These are phyloP conservation scores for Cephalopterus ornatus DNA, from an alignment of 2,113 vertebrate genomes.

Conservation along the genomic window DNA sequence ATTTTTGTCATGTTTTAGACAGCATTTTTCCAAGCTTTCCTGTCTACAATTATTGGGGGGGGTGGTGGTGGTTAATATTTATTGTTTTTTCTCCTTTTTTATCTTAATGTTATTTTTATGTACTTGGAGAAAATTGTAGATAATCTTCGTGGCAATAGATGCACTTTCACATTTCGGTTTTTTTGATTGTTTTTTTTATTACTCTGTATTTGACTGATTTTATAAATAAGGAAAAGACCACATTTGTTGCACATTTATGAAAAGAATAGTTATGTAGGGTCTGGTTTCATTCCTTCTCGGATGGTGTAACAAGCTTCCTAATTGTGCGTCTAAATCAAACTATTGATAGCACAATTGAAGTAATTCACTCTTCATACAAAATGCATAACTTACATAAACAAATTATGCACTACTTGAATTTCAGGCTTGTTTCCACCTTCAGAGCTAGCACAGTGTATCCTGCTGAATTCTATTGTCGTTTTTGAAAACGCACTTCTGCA, in stretches of 20 bases:
- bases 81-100: neutral
- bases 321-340: neutral
- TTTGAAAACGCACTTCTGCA: neutral
- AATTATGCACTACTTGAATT: neutral
- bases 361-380: neutral
- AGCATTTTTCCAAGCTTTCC: neutral
- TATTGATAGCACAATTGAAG: neutral
- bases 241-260: neutral
- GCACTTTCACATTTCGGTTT: accelerated
- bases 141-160: neutral
- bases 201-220: neutral
- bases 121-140: neutral
- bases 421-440: neutral
- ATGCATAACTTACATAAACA: neutral
- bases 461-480: neutral
- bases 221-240: neutral
- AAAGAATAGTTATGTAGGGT: neutral
- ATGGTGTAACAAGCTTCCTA: neutral
- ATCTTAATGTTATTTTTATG: neutral
- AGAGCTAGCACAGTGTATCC: neutral
- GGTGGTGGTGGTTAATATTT: too few relatives aligned
- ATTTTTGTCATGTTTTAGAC: neutral
- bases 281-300: neutral
- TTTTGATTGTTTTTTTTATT: neutral
- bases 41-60: neutral